Evolutionary conservation across 2,888 invertebrate genomes (phyloP).

Genomic region (Macaria liturata): DNA sequence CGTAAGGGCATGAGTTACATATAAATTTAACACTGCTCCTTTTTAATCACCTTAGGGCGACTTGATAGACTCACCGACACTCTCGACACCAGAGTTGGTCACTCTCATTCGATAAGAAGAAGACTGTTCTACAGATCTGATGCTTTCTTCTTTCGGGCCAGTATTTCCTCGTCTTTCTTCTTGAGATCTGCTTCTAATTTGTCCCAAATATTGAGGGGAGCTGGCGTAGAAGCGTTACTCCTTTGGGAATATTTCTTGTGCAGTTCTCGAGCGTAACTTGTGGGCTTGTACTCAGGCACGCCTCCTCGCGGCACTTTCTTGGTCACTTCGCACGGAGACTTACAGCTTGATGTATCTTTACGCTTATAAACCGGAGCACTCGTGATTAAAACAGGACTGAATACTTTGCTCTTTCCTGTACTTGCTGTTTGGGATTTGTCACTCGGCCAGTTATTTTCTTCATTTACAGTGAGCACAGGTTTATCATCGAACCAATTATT

Average conservation of each 20-base stretch:
- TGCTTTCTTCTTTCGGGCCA: constrained; percentile 2
- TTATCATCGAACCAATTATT: constrained; percentile 45
- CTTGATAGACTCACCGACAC: too few relatives aligned
- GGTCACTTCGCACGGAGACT: constrained; percentile 20
- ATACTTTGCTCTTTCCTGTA: not conserved
- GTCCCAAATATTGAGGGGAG: constrained; percentile 35
- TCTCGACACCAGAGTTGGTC: too few relatives aligned
- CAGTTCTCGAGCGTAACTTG: constrained; percentile 45
- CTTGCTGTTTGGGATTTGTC: not conserved
- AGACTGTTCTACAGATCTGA: not conserved
- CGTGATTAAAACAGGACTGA: constrained; percentile 22
- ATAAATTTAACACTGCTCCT: too few relatives aligned
- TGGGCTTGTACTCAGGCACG: constrained; percentile 37
- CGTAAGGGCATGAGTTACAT: too few relatives aligned
- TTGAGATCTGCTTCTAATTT: constrained; percentile 39
- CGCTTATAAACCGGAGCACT: constrained; percentile 45
- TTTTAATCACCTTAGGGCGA: too few relatives aligned
- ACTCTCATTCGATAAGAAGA: too few relatives aligned
- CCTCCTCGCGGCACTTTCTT: constrained; percentile 14
- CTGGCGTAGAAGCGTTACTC: not conserved
- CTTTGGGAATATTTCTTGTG: constrained; percentile 38
- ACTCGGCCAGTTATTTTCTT: constrained; percentile 14
- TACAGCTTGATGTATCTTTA: constrained; percentile 34
- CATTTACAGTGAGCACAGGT: constrained; percentile 25
- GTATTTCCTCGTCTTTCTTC: constrained; percentile 32